phyloP scores from a whole-genome alignment of 2,113 vertebrate genomes.

The Dasyurus viverrinus region DNA sequence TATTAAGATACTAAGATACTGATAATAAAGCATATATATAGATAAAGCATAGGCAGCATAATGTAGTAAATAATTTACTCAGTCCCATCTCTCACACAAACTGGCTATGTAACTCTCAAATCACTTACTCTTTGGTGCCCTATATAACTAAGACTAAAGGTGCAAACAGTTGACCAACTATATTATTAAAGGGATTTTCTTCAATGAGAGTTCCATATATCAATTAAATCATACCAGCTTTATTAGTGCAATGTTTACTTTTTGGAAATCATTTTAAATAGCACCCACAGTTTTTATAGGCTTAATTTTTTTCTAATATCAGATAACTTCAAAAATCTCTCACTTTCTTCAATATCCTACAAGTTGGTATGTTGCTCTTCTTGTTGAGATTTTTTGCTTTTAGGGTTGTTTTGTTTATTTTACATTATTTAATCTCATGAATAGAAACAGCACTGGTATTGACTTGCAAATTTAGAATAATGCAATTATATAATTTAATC shows the following conservation, averaged over 20 bases:
- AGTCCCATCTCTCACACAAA: not conserved
- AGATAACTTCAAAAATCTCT: not conserved
- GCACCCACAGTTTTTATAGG: not conserved
- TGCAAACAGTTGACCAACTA: not conserved
- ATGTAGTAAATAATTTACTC: not conserved
- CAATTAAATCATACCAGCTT: not conserved
- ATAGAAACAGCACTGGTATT: not conserved
- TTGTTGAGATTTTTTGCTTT: not conserved
- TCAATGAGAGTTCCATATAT: not conserved
- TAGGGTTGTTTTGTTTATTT: not conserved
- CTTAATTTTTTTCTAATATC: no score
- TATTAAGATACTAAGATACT: not conserved
- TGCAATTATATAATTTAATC: not conserved
- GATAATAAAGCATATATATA: not conserved
- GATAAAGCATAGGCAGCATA: not conserved
- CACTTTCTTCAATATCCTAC: not conserved
- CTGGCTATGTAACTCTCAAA: not conserved
- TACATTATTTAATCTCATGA: not conserved
- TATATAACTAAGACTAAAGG: not conserved
- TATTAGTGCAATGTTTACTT: not conserved
- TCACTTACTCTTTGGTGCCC: not conserved
- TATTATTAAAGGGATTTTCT: not conserved
- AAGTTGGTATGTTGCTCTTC: not conserved
- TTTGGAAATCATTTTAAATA: not conserved
- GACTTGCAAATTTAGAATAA: not conserved